Percentiles rank a stretch among this genome's conserved stretches.
These are phyloP conservation scores for Calvadosia cruxmelitensis DNA, from an alignment of 30 jellyfish, hydroid and myxozoan genomes.

Conservation along the genomic window DNA sequence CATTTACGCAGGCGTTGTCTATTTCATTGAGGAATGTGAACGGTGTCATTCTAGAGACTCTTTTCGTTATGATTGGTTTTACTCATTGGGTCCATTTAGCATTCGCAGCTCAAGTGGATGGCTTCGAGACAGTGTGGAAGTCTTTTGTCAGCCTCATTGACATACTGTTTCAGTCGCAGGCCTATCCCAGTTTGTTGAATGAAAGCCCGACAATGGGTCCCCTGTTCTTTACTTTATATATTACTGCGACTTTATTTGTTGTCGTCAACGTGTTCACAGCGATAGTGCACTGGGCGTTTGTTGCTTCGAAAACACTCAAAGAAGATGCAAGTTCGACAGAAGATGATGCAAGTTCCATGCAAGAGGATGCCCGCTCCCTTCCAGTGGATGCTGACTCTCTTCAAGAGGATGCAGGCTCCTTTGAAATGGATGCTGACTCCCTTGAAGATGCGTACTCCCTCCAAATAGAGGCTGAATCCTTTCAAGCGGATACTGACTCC, in stretches of 20 bases:
- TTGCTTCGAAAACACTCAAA: neutral
- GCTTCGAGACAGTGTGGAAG: constrained; percentile 9
- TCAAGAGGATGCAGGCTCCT: too few species aligned
- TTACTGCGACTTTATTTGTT: too few species aligned
- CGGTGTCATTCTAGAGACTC: constrained; percentile 28
- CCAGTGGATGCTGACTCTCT: too few species aligned
- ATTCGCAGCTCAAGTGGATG: constrained; percentile 13
- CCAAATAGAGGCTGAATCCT: too few species aligned
- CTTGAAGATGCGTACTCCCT: too few species aligned
- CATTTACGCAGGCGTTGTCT: constrained; percentile 6
- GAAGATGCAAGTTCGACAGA: too few species aligned
- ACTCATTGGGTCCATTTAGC: constrained; percentile 42
- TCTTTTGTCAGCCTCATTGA: constrained; percentile 33
- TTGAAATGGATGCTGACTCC: too few species aligned
- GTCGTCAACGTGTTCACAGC: neutral
- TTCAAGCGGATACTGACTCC: too few species aligned
- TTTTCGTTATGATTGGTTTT: constrained; percentile 15
- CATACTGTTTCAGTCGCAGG: constrained; percentile 38
- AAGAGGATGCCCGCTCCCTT: too few species aligned
- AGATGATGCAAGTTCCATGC: too few species aligned
- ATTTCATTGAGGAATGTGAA: constrained; percentile 21
- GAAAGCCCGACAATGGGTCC: neutral
- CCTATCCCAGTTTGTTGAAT: neutral
- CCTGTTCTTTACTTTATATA: too few species aligned
- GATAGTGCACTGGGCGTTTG: neutral